phyloP scores from a whole-genome alignment of 2,113 vertebrate genomes.

The Tragulus kanchil region DNA sequence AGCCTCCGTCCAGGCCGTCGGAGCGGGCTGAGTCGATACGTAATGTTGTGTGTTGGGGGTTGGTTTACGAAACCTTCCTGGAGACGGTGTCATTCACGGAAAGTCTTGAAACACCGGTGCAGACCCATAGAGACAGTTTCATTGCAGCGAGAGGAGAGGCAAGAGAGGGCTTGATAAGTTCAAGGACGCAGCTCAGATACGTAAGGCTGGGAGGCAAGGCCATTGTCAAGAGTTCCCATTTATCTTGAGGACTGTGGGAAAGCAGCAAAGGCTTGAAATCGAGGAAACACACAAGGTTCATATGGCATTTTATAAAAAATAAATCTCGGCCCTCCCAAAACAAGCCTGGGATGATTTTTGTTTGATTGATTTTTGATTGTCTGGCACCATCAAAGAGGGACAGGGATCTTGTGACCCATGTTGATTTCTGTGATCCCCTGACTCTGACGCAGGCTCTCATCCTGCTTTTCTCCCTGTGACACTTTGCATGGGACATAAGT shows the following conservation, averaged over 20 bases:
- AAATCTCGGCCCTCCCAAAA: neutral
- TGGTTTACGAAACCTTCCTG: slow-evolving; percentile 5
- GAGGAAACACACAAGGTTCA: neutral
- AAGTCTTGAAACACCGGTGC: neutral
- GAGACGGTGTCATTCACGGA: neutral
- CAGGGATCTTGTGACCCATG: neutral
- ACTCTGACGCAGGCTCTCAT: neutral
- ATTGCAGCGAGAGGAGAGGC: neutral
- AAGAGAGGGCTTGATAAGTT: neutral
- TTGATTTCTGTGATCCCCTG: neutral
- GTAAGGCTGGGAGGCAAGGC: neutral
- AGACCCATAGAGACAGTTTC: neutral
- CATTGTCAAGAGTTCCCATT: neutral
- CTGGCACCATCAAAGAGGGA: neutral
- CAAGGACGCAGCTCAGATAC: neutral
- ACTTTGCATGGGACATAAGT: neutral
- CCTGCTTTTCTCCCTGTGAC: neutral
- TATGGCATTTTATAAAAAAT: slow-evolving; percentile 5
- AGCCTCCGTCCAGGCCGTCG: neutral
- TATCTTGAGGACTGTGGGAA: neutral
- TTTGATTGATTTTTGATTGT: neutral
- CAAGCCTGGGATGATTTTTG: neutral
- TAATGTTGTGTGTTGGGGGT: neutral
- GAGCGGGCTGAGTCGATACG: neutral
- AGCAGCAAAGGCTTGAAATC: neutral